Conservation (phyloP, 2,797 vertebrate genomes). For the Xenopus petersii region DNA sequence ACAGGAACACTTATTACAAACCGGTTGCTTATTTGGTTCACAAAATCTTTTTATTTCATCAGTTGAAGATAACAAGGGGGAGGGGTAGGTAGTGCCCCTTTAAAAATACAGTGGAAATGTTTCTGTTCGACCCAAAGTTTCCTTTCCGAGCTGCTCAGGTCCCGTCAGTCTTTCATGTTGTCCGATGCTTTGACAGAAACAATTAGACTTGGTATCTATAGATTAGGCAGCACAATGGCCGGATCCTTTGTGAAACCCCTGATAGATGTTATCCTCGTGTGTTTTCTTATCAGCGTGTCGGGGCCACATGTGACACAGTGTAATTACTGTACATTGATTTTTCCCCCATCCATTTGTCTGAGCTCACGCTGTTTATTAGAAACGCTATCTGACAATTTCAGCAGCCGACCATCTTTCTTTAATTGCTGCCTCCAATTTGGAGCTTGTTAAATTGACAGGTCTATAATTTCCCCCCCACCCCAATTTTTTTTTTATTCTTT, state of each 20-base stretch:
- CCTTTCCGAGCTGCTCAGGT: too few species aligned
- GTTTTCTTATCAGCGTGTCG: constrained; percentile 29
- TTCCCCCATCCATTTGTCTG: constrained; percentile 28
- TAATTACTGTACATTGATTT: constrained; percentile 44
- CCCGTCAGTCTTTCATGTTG: not conserved
- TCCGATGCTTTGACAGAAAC: not conserved
- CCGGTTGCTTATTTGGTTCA: constrained; percentile 66
- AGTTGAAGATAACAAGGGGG: constrained; percentile 64
- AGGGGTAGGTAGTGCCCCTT: constrained; percentile 61
- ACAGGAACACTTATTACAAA: constrained; percentile 68
- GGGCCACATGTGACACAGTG: constrained; percentile 19
- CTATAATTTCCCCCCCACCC: constrained; percentile 16
- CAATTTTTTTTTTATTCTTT: too few species aligned
- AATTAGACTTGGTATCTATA: constrained; percentile 15
- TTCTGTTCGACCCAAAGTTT: too few species aligned
- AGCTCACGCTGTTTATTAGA: constrained; percentile 28
- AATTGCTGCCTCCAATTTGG: constrained; percentile 30
- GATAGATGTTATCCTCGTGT: constrained; percentile 16
- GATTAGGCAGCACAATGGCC: constrained; percentile 8
- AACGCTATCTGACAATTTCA: constrained; percentile 40
- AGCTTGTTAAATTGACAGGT: constrained; percentile 40
- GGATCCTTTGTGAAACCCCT: not conserved
- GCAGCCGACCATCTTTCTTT: constrained; percentile 27
- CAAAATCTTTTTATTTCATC: constrained; percentile 75
- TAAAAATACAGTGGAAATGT: constrained; percentile 55